Percentiles rank a stretch among this genome's conserved stretches.
Evolutionary conservation across 2,888 invertebrate species (phyloP).

Genomic region (Tenthredo scrophulariae): DNA sequence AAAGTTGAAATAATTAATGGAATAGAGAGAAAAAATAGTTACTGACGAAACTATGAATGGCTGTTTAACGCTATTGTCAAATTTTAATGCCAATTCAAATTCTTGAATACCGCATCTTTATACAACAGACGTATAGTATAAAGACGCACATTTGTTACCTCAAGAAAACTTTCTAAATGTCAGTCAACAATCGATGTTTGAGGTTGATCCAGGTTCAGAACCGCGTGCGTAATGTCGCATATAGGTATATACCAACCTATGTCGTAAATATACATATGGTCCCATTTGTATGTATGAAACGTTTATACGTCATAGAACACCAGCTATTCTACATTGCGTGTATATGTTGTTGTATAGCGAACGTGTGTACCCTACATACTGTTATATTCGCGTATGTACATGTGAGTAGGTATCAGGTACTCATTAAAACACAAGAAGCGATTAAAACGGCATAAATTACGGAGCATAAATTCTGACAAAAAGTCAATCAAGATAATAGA

Average conservation of each 20-base stretch:
- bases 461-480: neutral
- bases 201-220: neutral
- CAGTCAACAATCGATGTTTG: constrained; percentile 28
- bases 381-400: neutral
- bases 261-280: neutral
- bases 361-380: constrained; percentile 16
- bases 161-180: constrained; percentile 38
- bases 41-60: neutral
- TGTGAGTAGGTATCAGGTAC: neutral
- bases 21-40: neutral
- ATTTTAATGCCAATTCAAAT: neutral
- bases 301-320: neutral
- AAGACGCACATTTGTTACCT: neutral
- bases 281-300: neutral
- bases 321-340: neutral
- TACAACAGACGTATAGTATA: neutral
- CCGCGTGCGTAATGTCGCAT: neutral
- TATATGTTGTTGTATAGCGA: neutral
- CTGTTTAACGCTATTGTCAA: neutral
- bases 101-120: neutral
- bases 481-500: neutral
- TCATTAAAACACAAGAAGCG: neutral
- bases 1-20: neutral
- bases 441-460: constrained; percentile 35
- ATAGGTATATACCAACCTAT: neutral